Evolutionary conservation across 2,888 invertebrate genomes (phyloP), one percentile per base, ranked within the genome.

Genomic region (Caenorhabditis macrosperma): DNA sequence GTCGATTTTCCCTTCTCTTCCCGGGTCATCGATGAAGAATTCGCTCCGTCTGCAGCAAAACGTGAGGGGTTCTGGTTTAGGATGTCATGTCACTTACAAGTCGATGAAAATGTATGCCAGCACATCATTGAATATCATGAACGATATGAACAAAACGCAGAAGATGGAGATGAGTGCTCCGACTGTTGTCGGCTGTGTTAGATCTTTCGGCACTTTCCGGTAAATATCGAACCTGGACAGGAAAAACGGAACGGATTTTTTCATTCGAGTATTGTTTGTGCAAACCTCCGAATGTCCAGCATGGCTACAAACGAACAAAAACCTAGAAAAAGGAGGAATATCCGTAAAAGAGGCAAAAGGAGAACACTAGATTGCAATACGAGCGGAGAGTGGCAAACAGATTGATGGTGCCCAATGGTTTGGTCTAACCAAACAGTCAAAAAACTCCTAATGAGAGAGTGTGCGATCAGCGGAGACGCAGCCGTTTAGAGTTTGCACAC

Each of bases 181-280:
- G 9, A 75, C 82, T 1, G 92, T 82, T 1, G 93, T 93, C 0
- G 93, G 93, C 87, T 93, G 93, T 0, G 93, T 93, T 72, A 93
- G 90, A 87, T 93, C 93, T 86, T 93, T 93, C 0, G 93, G 93
- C 17, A 93, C 91, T 87, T 93, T 93, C n/a, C 93, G 91, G 85
- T 93, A 93, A 57, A 93, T 92, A 83, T 93, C 93, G 78, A 93
- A 91, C 86, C 93, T 93, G 88, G 22, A 91, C 9, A 60, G n/a
- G 28, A 17, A 66, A 57, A 17, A 50, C 17, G 10, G 15, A 48
- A 24, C 48, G 48, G 48, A 86, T 15, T 5, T 48, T 28, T 64
- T 63, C 60, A 22, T 4, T 9, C 20, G n/a, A 33, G 6, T 24
- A n/a, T n/a, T 68, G 55, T 57, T 60, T 64, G 26, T 17, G 57